Percentiles rank a stretch among this genome's conserved stretches.
Evolutionary conservation across 2,113 vertebrate species (phyloP).

Genomic region (Eclectus roratus): DNA sequence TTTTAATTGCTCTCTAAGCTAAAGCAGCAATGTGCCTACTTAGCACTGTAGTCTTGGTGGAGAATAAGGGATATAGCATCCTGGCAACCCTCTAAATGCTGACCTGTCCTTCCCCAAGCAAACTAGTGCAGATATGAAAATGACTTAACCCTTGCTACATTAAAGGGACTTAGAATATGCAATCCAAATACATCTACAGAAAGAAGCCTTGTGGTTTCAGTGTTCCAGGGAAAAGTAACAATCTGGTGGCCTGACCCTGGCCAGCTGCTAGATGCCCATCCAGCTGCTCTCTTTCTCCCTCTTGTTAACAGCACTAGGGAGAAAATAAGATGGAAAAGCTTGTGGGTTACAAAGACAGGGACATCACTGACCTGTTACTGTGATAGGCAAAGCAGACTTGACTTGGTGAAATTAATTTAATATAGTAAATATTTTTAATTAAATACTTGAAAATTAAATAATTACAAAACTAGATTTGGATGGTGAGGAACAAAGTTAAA

Average conservation of each 20-base stretch:
- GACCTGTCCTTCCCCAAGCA: neutral
- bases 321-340: neutral
- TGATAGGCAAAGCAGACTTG: neutral
- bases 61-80: neutral
- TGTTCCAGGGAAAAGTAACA: neutral
- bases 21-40: neutral
- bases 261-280: too few species aligned
- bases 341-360: neutral
- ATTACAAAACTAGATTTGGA: neutral
- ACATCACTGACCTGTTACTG: neutral
- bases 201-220: neutral
- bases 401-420: neutral
- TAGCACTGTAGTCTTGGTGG: neutral
- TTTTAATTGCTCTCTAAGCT: neutral
- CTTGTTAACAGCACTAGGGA: neutral
- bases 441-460: neutral
- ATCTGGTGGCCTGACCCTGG: neutral
- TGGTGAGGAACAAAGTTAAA: neutral
- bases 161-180: neutral
- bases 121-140: neutral
- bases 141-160: rapidly evolving
- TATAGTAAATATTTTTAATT: neutral
- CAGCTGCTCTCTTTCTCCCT: neutral
- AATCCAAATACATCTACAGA: neutral
- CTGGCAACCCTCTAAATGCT: neutral